Conservation (phyloP, 2,797 vertebrate genomes). For the Nannoperca obscura region DNA sequence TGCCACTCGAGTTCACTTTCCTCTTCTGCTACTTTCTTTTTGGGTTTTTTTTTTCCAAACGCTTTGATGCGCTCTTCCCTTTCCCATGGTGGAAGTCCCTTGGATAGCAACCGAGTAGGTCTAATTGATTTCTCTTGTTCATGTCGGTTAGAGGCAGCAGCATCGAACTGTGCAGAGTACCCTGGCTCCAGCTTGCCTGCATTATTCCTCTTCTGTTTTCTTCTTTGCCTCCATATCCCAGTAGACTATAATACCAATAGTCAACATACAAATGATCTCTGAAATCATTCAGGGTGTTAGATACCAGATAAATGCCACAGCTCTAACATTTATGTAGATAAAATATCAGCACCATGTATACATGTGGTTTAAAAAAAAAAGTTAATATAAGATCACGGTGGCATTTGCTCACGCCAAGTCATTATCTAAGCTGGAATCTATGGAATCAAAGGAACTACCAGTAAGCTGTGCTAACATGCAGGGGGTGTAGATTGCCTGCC, state of each 20-base stretch:
- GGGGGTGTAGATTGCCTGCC: background rate
- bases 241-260: slow-evolving; percentile 58
- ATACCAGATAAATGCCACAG: slow-evolving; percentile 20
- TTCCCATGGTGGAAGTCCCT: slow-evolving; percentile 71
- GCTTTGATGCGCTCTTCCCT: slow-evolving; percentile 68
- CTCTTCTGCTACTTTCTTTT: slow-evolving; percentile 57
- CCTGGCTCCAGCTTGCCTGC: slow-evolving; percentile 76
- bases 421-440: slow-evolving; percentile 27
- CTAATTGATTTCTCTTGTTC: slow-evolving; percentile 87
- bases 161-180: slow-evolving; percentile 78
- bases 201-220: slow-evolving; percentile 63
- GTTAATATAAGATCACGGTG: slow-evolving; percentile 57
- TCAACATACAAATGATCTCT: slow-evolving; percentile 52
- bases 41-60: slow-evolving; percentile 25
- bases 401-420: slow-evolving; percentile 45
- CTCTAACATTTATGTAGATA: slow-evolving; percentile 19
- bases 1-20: slow-evolving; percentile 60
- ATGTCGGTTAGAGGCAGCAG: slow-evolving; percentile 69
- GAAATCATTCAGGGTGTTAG: slow-evolving; percentile 39
- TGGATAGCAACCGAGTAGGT: slow-evolving; percentile 78
- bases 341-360: slow-evolving; percentile 2
- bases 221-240: slow-evolving; percentile 60
- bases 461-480: slow-evolving; percentile 13
- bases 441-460: background rate
- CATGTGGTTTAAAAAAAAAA: slow-evolving; percentile 39